Percentiles rank a stretch among this genome's conserved stretches.
These are phyloP conservation scores for Cnemophilus loriae DNA, from an alignment of 2,113 vertebrate genomes.

Conservation along the genomic window DNA sequence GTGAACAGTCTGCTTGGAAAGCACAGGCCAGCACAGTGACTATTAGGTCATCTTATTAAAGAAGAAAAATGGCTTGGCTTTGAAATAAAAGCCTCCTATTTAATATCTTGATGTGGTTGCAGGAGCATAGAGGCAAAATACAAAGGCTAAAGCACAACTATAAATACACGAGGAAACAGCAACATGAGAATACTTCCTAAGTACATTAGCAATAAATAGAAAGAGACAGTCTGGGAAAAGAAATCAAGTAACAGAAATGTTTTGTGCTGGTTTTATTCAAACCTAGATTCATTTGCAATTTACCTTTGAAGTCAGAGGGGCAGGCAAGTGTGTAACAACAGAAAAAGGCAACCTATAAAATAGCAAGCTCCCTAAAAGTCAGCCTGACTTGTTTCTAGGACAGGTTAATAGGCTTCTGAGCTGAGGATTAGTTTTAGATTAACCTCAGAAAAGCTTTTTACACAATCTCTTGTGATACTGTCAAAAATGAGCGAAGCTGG, in stretches of 20 bases:
- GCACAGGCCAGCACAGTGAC: background rate
- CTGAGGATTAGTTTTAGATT: constrained; percentile 12
- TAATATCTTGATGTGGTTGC: background rate
- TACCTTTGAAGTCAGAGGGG: background rate
- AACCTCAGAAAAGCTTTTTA: constrained; percentile 26
- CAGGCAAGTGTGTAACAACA: background rate
- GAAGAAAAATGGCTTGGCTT: background rate
- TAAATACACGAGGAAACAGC: background rate
- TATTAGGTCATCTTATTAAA: constrained; percentile 15
- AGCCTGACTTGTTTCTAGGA: background rate
- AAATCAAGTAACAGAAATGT: background rate
- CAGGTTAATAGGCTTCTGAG: constrained; percentile 23
- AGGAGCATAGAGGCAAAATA: background rate
- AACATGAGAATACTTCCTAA: background rate
- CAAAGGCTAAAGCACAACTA: background rate
- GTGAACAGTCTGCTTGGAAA: background rate
- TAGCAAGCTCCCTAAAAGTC: background rate
- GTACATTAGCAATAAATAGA: background rate
- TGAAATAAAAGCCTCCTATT: constrained; percentile 4
- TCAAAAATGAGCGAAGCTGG: constrained; percentile 11
- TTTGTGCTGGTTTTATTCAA: background rate
- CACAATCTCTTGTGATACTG: background rate
- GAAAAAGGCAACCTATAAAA: background rate
- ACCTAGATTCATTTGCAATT: background rate
- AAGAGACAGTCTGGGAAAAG: background rate